Conservation (phyloP, 37 sponge, comb jelly and placozoan species). For the Haliclona indistincta region DNA sequence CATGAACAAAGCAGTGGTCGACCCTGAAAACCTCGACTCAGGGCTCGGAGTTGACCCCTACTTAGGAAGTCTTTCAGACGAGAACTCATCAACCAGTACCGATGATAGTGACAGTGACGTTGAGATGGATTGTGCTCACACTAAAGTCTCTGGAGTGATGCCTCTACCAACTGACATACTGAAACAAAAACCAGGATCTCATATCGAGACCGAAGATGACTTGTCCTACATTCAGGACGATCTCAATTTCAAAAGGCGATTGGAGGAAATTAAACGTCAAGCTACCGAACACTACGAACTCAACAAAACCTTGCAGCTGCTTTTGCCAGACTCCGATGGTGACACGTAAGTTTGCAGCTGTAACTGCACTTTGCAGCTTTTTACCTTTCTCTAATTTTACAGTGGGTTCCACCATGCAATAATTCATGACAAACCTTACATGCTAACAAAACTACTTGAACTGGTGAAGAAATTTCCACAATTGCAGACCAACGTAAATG, state of each 20-base stretch:
- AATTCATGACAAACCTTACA: constrained; percentile 40
- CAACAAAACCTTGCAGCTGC: constrained; percentile 31
- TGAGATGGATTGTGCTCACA: neutral
- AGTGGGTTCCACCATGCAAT: constrained; percentile 80
- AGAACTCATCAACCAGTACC: neutral
- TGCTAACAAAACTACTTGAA: constrained; percentile 32
- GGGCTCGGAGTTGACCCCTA: constrained; percentile 1
- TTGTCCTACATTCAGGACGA: no score
- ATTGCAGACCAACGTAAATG: constrained; percentile 36
- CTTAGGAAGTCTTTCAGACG: neutral
- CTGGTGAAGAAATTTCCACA: constrained; percentile 35
- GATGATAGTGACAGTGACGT: neutral
- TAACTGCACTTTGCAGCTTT: neutral
- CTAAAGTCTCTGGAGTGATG: neutral
- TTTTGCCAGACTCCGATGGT: constrained; percentile 72
- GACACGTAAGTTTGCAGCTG: constrained; percentile 67
- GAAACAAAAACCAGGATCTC: no score
- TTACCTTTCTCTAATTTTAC: neutral
- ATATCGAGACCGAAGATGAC: no score
- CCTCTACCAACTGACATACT: neutral
- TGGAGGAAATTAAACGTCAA: neutral
- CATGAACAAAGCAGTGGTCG: neutral
- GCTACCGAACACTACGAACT: neutral
- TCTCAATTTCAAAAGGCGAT: no score
- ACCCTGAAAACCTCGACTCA: neutral